These are phyloP conservation scores for Delphinus delphis DNA, from an alignment of 2,113 vertebrate genomes.

Conservation along the genomic window DNA sequence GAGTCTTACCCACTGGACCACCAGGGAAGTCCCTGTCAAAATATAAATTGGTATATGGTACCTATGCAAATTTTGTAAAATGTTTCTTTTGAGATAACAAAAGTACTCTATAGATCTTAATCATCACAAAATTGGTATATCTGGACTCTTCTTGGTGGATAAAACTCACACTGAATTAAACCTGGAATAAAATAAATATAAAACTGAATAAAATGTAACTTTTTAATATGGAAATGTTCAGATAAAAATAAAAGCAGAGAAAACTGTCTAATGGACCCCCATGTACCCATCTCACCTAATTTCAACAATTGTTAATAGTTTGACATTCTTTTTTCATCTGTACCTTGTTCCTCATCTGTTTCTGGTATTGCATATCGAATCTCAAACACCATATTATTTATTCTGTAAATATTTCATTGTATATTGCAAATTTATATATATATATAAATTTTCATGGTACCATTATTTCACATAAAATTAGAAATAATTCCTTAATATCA, in stretches of 20 bases:
- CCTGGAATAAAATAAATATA: background rate
- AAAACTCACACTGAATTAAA: background rate
- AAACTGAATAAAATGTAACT: background rate
- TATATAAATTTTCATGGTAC: background rate
- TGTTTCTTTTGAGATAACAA: background rate
- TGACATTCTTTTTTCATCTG: background rate
- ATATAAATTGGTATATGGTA: background rate
- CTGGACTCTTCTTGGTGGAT: background rate
- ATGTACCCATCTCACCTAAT: background rate
- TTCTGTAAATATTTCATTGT: background rate
- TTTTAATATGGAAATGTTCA: constrained; percentile 9
- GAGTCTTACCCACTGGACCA: no score
- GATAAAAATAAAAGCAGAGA: background rate
- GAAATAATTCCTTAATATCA: background rate
- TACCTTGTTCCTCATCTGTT: background rate
- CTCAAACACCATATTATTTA: background rate
- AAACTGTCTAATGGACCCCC: background rate
- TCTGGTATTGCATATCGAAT: background rate
- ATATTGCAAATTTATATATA: background rate
- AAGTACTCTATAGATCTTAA: background rate
- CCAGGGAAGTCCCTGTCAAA: no score
- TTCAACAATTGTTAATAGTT: background rate
- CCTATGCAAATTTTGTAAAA: background rate
- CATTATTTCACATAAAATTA: background rate
- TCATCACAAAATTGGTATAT: background rate